Evolutionary conservation across 2,888 invertebrate genomes (phyloP).

Genomic region (Globia sparganii): DNA sequence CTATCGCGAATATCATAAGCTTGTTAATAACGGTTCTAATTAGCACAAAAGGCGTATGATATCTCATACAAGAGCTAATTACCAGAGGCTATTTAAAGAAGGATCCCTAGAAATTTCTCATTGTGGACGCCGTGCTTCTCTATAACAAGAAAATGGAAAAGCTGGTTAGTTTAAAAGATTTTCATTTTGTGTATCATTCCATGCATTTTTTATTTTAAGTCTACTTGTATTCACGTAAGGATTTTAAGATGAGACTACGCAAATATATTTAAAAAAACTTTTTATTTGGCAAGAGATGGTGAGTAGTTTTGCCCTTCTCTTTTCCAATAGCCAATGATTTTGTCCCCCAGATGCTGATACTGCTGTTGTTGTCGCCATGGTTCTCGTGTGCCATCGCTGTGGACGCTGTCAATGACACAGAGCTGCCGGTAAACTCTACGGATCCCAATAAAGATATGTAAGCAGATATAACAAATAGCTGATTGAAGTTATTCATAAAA

Average conservation of each 20-base stretch:
- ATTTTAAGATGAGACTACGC: neutral
- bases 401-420: constrained; percentile 49
- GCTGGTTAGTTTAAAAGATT: constrained; percentile 41
- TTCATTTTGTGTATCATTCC: neutral
- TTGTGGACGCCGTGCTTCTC: neutral
- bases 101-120: neutral
- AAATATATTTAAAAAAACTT: neutral
- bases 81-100: constrained; percentile 48
- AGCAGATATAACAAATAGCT: constrained; percentile 29
- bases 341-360: constrained; percentile 40
- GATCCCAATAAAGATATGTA: constrained; percentile 76
- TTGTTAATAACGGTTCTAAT: constrained; percentile 58
- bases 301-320: neutral
- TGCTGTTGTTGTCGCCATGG: constrained; percentile 41
- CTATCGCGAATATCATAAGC: constrained; percentile 23
- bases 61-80: constrained; percentile 55
- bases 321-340: neutral
- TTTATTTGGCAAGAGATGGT: neutral
- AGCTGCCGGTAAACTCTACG: constrained; percentile 65
- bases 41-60: constrained; percentile 33
- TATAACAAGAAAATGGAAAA: constrained; percentile 45
- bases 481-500: neutral
- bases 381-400: constrained; percentile 18
- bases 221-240: neutral
- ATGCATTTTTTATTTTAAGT: neutral